A percentile compares a stretch with the other conserved stretches of the same genome.
Evolutionary conservation across 2,888 invertebrate genomes (phyloP).

Genomic region (Drosophila formosana): DNA sequence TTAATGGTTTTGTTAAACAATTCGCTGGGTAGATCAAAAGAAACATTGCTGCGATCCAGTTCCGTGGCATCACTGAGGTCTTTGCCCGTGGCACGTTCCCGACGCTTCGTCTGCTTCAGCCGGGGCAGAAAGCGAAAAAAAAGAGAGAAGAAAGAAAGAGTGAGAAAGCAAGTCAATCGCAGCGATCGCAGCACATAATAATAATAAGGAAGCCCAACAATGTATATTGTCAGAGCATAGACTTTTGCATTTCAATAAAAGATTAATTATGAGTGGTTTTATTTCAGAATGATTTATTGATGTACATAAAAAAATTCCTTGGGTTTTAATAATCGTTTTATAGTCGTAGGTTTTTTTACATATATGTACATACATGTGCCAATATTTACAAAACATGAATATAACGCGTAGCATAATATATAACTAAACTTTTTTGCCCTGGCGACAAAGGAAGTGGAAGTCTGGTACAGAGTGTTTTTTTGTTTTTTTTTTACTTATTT

Average conservation of each 20-base stretch:
- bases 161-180: constrained; percentile 30
- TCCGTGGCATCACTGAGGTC: constrained; percentile 85
- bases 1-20: constrained; percentile 87
- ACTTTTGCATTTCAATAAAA: not conserved
- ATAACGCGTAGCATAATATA: constrained; percentile 46
- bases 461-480: constrained; percentile 28
- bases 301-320: constrained; percentile 19
- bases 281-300: constrained; percentile 30
- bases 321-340: constrained; percentile 42
- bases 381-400: constrained; percentile 78
- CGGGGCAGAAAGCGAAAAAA: constrained; percentile 15
- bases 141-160: constrained; percentile 19
- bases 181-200: not conserved
- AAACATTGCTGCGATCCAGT: constrained; percentile 86
- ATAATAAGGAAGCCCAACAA: not conserved
- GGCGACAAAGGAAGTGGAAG: constrained; percentile 50
- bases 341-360: constrained; percentile 35
- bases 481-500: constrained; percentile 35
- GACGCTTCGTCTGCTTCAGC: constrained; percentile 44
- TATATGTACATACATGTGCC: constrained; percentile 54
- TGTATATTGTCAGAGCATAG: not conserved
- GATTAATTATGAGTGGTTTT: constrained; percentile 17
- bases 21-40: constrained; percentile 87
- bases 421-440: constrained; percentile 57
- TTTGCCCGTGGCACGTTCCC: constrained; percentile 76